Conservation (phyloP, 53 echinoderm and acorn worm genomes). For the Echinarachnius parma region DNA sequence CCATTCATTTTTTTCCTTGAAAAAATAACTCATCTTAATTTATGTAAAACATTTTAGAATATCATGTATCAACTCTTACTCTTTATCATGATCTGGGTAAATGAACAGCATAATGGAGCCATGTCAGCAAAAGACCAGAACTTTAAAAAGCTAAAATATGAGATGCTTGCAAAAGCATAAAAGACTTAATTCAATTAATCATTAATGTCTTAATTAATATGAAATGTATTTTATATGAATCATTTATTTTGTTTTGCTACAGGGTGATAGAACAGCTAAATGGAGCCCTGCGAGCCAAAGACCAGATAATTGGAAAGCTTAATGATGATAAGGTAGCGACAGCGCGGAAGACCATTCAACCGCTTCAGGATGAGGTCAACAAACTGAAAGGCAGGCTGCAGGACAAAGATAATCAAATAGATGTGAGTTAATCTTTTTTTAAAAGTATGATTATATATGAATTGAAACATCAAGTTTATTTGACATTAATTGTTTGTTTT, state of each 20-base stretch:
- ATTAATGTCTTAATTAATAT: too few relatives aligned
- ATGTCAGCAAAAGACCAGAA: too few relatives aligned
- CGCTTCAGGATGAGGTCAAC: conserved; percentile 55
- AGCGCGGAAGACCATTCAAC: conserved; percentile 49
- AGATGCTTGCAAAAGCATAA: neutral
- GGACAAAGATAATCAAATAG: conserved; percentile 38
- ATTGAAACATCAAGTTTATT: too few relatives aligned
- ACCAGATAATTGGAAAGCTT: conserved; percentile 53
- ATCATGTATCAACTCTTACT: too few relatives aligned
- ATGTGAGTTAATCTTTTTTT: conserved; percentile 55
- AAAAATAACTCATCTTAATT: too few relatives aligned
- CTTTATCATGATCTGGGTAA: too few relatives aligned
- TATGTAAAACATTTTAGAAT: too few relatives aligned
- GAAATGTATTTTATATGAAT: neutral
- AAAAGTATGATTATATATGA: too few relatives aligned
- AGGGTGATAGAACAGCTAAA: conserved; percentile 61
- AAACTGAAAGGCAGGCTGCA: conserved; percentile 39
- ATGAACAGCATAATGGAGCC: too few relatives aligned
- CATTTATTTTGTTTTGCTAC: neutral
- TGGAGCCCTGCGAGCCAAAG: conserved; percentile 58
- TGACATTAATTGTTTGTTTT: too few relatives aligned
- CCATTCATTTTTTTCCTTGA: too few relatives aligned
- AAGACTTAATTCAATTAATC: neutral
- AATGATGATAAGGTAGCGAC: conserved; percentile 61
- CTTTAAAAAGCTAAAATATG: too few relatives aligned